phyloP scores from a whole-genome alignment of 1,140 invertebrate genomes.

The Caenorhabditis elegans region WBcel235 BX284605.5:19618001-19618500 shows the following conservation, averaged over 20 bases:
- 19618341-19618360: not conserved
- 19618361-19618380: not conserved
- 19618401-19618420: not conserved
- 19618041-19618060: not conserved
- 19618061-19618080: not conserved
- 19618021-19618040: not conserved
- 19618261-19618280: not conserved
- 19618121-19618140: not conserved
- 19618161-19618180: not conserved
- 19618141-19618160: conserved; percentile 1
- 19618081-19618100: not conserved
- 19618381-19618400: not conserved
- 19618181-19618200: not conserved
- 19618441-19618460: too few relatives aligned
- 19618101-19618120: not conserved
- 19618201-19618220: too few relatives aligned
- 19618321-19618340: not conserved
- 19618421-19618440: conserved; percentile 24
- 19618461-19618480: too few relatives aligned
- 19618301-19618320: not conserved
- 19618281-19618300: not conserved
- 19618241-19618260: too few relatives aligned
- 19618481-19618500: too few relatives aligned
- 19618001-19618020: not conserved
- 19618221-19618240: too few relatives aligned